These are phyloP conservation scores for Oryctes rhinoceros DNA, from an alignment of 1,140 invertebrate genomes.

Conservation along the genomic window DNA sequence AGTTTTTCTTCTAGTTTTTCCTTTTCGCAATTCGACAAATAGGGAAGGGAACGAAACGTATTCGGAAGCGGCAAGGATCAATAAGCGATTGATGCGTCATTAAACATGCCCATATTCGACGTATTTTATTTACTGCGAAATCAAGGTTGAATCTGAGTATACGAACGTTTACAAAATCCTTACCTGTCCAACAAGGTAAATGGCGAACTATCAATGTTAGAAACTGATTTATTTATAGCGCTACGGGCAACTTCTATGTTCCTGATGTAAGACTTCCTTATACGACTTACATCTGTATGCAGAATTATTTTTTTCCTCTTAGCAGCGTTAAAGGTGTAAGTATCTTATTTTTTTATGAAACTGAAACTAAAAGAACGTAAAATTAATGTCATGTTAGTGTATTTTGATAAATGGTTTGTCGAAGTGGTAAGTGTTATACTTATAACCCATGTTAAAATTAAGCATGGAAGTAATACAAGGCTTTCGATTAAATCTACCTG, in stretches of 20 bases:
- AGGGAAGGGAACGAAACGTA: slow-evolving; percentile 13
- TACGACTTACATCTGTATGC: not conserved
- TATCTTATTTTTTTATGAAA: too few relatives aligned
- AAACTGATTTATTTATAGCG: not conserved
- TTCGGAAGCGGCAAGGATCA: slow-evolving; percentile 25
- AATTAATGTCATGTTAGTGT: too few relatives aligned
- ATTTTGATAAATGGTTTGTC: too few relatives aligned
- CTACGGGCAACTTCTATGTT: not conserved
- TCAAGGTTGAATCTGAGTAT: slow-evolving; percentile 13
- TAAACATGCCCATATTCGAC: not conserved
- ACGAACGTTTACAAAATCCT: slow-evolving; percentile 16
- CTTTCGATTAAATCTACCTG: too few relatives aligned
- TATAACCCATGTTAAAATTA: too few relatives aligned
- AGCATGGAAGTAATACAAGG: too few relatives aligned
- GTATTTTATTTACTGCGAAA: slow-evolving; percentile 23
- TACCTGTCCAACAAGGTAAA: not conserved
- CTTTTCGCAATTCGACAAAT: slow-evolving; percentile 34
- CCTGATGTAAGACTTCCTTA: not conserved
- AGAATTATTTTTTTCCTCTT: too few relatives aligned
- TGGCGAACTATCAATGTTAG: slow-evolving; percentile 17
- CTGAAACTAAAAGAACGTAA: too few relatives aligned
- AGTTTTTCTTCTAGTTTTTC: not conserved
- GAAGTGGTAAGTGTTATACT: too few relatives aligned
- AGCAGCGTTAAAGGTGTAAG: too few relatives aligned
- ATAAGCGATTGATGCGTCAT: not conserved